A percentile compares a stretch with the other conserved stretches of the same genome.
Conservation (phyloP, 2,113 vertebrate genomes). For the Trichechus manatus region DNA sequence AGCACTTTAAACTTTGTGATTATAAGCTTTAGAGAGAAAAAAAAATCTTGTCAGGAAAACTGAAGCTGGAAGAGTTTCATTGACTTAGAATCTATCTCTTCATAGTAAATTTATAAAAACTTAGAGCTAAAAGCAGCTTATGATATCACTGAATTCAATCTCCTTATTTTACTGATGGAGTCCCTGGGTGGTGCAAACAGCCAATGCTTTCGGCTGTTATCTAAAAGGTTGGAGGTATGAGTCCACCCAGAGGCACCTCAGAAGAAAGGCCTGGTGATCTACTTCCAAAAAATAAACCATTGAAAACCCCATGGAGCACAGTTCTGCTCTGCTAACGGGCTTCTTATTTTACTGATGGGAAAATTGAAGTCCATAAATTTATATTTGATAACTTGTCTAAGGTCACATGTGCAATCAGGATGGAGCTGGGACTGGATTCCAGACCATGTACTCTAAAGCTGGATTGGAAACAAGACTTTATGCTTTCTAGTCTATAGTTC, state of each 20-base stretch:
- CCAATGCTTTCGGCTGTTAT: too few relatives aligned
- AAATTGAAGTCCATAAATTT: background rate
- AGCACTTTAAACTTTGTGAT: background rate
- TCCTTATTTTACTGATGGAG: background rate
- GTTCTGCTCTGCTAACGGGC: too few relatives aligned
- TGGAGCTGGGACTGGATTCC: background rate
- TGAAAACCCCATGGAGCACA: too few relatives aligned
- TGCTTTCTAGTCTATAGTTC: background rate
- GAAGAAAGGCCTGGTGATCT: too few relatives aligned
- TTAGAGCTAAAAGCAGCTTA: background rate
- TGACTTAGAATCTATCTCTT: constrained; percentile 38
- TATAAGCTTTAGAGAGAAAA: background rate
- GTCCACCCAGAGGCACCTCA: too few relatives aligned
- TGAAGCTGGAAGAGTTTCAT: background rate
- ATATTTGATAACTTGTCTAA: background rate
- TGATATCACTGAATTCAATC: background rate
- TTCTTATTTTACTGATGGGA: too few relatives aligned
- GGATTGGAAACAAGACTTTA: background rate
- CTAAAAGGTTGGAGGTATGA: too few relatives aligned
- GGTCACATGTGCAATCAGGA: background rate
- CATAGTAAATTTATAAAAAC: background rate
- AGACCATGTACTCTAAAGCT: background rate
- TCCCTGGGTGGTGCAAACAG: too few relatives aligned
- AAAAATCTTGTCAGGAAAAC: background rate
- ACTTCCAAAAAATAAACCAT: too few relatives aligned